These are phyloP conservation scores for Pachypanchax playfairii DNA, from an alignment of 2,113 vertebrate species.

Conservation along the genomic window DNA sequence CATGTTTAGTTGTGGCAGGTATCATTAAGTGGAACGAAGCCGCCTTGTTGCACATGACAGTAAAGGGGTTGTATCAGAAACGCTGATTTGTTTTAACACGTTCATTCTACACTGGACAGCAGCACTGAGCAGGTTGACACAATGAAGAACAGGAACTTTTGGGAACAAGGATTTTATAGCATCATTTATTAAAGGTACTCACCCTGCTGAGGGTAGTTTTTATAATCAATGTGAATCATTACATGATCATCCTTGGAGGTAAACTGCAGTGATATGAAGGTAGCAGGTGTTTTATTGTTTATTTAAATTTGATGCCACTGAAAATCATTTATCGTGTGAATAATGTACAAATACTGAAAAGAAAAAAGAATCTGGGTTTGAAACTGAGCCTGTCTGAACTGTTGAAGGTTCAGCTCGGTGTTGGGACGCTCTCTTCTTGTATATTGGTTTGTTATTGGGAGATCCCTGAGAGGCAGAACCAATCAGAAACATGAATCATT, in stretches of 20 bases:
- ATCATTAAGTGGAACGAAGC: neutral
- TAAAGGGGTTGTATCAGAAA: neutral
- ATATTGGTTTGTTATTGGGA: conserved; percentile 71
- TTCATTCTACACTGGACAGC: conserved; percentile 42
- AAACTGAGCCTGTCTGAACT: conserved; percentile 75
- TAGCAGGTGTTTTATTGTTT: conserved; percentile 73
- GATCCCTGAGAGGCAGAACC: conserved; percentile 48
- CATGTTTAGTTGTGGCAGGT: neutral
- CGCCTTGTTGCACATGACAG: conserved; percentile 9
- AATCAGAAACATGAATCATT: conserved; percentile 40
- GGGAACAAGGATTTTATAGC: conserved; percentile 36
- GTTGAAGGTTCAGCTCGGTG: conserved; percentile 42
- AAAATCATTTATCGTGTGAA: conserved; percentile 79
- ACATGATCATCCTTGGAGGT: conserved; percentile 7
- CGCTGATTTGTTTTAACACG: neutral
- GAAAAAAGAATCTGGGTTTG: conserved; percentile 63
- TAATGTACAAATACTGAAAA: conserved; percentile 80
- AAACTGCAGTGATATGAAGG: conserved; percentile 73
- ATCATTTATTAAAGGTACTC: conserved; percentile 67
- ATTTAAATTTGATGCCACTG: conserved; percentile 81
- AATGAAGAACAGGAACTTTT: conserved; percentile 11
- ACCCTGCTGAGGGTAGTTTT: conserved; percentile 22
- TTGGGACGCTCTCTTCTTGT: conserved; percentile 71
- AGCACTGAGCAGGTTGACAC: conserved; percentile 8
- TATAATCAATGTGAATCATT: conserved; percentile 57